These are phyloP conservation scores for Parapristionchus giblindavisi DNA, from an alignment of 2,888 invertebrate species.

Conservation along the genomic window DNA sequence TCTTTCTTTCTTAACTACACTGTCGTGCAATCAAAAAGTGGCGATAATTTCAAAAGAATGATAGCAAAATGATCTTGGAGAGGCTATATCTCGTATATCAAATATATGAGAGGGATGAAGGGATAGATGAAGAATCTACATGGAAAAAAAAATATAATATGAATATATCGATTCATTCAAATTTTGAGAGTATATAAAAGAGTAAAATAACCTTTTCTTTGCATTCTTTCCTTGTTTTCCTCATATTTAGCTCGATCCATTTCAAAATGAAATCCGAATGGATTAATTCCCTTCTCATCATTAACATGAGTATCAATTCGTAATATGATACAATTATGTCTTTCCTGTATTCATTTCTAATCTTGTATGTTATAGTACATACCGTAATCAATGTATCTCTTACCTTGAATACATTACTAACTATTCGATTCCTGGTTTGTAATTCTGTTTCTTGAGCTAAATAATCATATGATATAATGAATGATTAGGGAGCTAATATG, in stretches of 20 bases:
- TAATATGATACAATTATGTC: conserved; percentile 33
- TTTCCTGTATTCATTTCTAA: conserved; percentile 24
- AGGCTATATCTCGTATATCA: neutral
- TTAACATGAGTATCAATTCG: conserved; percentile 34
- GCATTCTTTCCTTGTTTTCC: neutral
- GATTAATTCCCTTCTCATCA: conserved; percentile 26
- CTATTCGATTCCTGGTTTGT: conserved; percentile 50
- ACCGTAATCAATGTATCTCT: neutral
- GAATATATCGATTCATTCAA: too few relatives aligned
- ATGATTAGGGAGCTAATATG: neutral
- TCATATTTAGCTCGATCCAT: conserved; percentile 27
- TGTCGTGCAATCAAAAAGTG: conserved; percentile 8
- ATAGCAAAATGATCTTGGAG: neutral
- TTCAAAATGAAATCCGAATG: conserved; percentile 38
- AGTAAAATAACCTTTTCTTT: conserved; percentile 8
- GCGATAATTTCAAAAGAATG: neutral
- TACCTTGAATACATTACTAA: conserved; percentile 54
- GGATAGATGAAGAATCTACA: neutral
- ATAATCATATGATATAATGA: neutral
- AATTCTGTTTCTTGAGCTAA: conserved; percentile 51
- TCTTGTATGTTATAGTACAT: too few relatives aligned
- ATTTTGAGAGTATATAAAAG: too few relatives aligned
- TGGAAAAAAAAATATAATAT: neutral
- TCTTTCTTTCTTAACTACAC: neutral
- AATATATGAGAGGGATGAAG: neutral